Base-by-base conservation (phyloP, 1,140 invertebrate genomes). In the Papilio dardanus region DNA sequence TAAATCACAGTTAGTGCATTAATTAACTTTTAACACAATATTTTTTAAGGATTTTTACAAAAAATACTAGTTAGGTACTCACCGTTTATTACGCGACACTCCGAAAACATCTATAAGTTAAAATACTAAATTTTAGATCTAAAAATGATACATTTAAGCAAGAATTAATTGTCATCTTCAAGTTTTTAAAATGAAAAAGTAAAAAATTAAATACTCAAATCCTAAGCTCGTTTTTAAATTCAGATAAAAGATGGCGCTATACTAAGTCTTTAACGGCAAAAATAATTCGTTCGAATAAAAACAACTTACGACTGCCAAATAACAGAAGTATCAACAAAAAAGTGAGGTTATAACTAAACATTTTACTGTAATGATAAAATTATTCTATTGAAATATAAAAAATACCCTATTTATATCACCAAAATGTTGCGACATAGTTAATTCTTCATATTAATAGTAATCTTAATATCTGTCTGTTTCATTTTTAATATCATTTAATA, bases 251-350 rank as follows among this genome's bases (percentile, higher is more conserved):
- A 46, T 46, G 42, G 42, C 42, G 42, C n/a, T 46, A 3, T n/a
- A 10, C 14, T 14, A 46, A 46, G 12, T 35, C 8, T 6, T 42
- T 16, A 42, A 42, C 3, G 10, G 14, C 2, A 12, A 42, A 42
- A 42, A 42, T 16, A 42, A 14, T n/a, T n/a, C n/a, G 14, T 46
- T 46, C 3, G 1, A 0, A 16, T 37, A 10, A n/a, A 46, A 46
- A 67, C 37, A 42, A 71, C 68, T 71, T 28, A 71, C 68, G 35
- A 28, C 37, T 42, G 3, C 42, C 35, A 42, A 71, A 42, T 21
- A 71, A 24, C 1, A 71, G 37, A 14, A 71, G 3, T 10, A 71
- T 0, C 28, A 74, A 12, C 14, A 74, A 12, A 42, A 66, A 19
- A 35, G 40, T 10, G n/a, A n/a, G n/a, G 4, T 16, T 35, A 19